phyloP scores from a whole-genome alignment of 2,888 invertebrate species.

The Parnassius orleans region DNA sequence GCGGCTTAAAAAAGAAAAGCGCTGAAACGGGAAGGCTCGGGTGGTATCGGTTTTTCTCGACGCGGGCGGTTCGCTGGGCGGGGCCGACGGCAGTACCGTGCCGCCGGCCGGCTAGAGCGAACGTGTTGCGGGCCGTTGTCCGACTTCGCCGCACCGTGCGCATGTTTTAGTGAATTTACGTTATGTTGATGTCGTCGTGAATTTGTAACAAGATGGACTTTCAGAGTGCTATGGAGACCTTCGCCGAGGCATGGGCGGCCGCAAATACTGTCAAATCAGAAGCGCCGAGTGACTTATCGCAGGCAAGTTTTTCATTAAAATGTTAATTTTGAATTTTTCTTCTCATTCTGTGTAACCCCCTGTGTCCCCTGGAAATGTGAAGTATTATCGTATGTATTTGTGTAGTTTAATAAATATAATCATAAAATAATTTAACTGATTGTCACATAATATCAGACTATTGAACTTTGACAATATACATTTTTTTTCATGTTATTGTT shows the following conservation, averaged over 20 bases:
- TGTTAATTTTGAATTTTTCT: not conserved
- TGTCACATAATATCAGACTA: not conserved
- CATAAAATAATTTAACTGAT: not conserved
- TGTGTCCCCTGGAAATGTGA: too few relatives aligned
- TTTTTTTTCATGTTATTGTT: too few relatives aligned
- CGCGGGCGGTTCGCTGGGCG: conserved; percentile 76
- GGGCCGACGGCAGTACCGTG: conserved; percentile 83
- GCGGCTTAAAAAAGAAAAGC: conserved; percentile 81
- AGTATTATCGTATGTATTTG: too few relatives aligned
- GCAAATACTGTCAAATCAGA: conserved; percentile 86
- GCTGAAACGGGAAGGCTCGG: conserved; percentile 80
- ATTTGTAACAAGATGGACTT: conserved; percentile 90
- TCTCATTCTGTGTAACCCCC: not conserved
- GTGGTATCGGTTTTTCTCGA: conserved; percentile 78
- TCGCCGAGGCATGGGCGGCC: conserved; percentile 98
- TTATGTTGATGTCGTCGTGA: conserved; percentile 78
- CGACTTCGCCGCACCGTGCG: conserved; percentile 51
- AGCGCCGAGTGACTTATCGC: conserved; percentile 81
- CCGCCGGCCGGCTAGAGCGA: conserved; percentile 81
- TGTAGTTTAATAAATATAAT: not conserved
- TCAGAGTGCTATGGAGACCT: conserved; percentile 99
- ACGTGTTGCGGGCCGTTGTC: conserved; percentile 52
- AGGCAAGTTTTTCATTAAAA: conserved; percentile 76
- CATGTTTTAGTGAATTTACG: conserved; percentile 69
- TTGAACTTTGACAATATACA: too few relatives aligned